These are phyloP conservation scores for Cryptocephalus moraei DNA, from an alignment of 2,888 invertebrate species.

Conservation along the genomic window DNA sequence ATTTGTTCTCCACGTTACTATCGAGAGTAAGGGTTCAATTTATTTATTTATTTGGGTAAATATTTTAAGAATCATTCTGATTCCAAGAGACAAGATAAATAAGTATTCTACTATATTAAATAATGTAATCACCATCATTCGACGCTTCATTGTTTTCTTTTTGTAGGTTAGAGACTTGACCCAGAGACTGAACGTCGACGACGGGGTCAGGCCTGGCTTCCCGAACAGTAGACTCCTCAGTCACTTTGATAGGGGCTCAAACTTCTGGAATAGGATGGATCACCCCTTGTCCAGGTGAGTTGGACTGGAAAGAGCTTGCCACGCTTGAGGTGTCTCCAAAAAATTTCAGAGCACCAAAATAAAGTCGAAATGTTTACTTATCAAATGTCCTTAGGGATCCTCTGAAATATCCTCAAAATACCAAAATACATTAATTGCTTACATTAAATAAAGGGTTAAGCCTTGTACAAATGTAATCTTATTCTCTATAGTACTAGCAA, in stretches of 20 bases:
- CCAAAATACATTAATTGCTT: too few relatives aligned
- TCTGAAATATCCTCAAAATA: too few relatives aligned
- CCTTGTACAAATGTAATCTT: too few relatives aligned
- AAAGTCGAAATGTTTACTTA: too few relatives aligned
- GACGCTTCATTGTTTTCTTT: not conserved
- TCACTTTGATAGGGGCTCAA: slow-evolving; percentile 38
- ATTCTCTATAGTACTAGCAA: too few relatives aligned
- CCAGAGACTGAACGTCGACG: slow-evolving; percentile 74
- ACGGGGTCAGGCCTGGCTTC: slow-evolving; percentile 54
- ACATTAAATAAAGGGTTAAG: too few relatives aligned
- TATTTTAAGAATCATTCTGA: not conserved
- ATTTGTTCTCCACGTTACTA: slow-evolving; percentile 76
- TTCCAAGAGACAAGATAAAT: not conserved
- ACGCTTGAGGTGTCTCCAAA: too few relatives aligned
- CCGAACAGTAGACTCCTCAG: slow-evolving; percentile 51
- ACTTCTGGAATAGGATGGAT: slow-evolving; percentile 40
- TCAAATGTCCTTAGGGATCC: too few relatives aligned
- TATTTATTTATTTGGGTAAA: not conserved
- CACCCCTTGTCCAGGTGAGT: slow-evolving; percentile 39
- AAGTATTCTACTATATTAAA: not conserved
- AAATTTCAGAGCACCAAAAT: too few relatives aligned
- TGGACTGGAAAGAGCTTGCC: not conserved
- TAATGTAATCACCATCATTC: too few relatives aligned
- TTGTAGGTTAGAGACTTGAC: slow-evolving; percentile 71
- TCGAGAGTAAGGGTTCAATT: slow-evolving; percentile 53